Evolutionary conservation across 2,113 vertebrate species (phyloP), one percentile per base, ranked within the genome.

Genomic region (Catharus minimus): DNA sequence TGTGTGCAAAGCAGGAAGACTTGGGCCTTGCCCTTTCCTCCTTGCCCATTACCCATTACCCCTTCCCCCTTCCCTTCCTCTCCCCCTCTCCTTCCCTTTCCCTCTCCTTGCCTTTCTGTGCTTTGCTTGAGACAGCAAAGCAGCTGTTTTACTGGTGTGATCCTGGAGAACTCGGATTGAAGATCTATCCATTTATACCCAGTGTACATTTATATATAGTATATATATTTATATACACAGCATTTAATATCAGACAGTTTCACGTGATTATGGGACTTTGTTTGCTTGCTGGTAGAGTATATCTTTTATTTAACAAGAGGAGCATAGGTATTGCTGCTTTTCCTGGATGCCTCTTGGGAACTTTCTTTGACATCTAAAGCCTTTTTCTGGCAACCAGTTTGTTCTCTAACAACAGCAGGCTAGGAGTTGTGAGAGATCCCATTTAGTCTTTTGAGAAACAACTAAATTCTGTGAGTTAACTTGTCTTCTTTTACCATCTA

Each of bases 401-500:
- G 91, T 85, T 86, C 92, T 92, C 74, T 91, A 74, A 90, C 81
- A 94, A 82, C 73, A 93, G 87, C 82, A 82, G 72, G 41, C 95
- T 94, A 85, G 62, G 89, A 90, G 89, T 57, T 95, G 90, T 76
- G 81, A 88, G 94, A 95, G 93, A 91, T 96, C 95, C 82, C 81
- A 89, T 93, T 95, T 97, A 94, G 90, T 92, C 92, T 91, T 94
- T 91, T 92, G 90, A 92, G 80, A 96, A 97, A 94, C 85, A 92
- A 92, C 95, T 77, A 95, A 97, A 95, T 95, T 94, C 96, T 83
- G 39, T 94, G 94, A 92, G 85, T 95, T 96, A 91, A 94, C 92
- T 95, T 96, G 93, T 97, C 94, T 97, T 95, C 95, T 97, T 96
- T 97, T 96, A 96, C 97, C 97, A 96, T 97, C 94, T 97, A 97